These are phyloP conservation scores for Drosophila suzukii DNA, from an alignment of 1,140 invertebrate genomes.

Conservation along the genomic window DNA sequence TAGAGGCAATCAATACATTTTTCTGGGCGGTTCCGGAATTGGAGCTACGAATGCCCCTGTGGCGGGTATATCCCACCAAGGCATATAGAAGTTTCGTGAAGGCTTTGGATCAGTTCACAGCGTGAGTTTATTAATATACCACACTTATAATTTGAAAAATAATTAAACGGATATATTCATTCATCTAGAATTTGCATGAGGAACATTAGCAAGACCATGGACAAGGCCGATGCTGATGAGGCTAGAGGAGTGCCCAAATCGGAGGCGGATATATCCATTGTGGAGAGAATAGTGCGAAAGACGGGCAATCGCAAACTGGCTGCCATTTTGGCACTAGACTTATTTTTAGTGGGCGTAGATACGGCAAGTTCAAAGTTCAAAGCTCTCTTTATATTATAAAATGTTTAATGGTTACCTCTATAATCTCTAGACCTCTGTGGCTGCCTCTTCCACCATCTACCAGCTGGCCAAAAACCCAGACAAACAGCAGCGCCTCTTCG, in stretches of 20 bases:
- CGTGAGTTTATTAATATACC: slow-evolving; percentile 85
- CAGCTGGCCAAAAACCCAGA: slow-evolving; percentile 91
- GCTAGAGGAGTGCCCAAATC: slow-evolving; percentile 70
- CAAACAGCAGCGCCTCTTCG: slow-evolving; percentile 89
- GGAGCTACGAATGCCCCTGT: slow-evolving; percentile 92
- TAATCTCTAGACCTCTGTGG: slow-evolving; percentile 89
- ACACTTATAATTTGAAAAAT: background rate
- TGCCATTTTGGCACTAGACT: slow-evolving; percentile 91
- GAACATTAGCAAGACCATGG: slow-evolving; percentile 86
- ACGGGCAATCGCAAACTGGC: slow-evolving; percentile 89
- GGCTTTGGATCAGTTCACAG: slow-evolving; percentile 89
- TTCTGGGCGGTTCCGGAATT: slow-evolving; percentile 92
- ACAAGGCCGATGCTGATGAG: slow-evolving; percentile 84
- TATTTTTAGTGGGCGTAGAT: slow-evolving; percentile 94
- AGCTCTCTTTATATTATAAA: background rate
- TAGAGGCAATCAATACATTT: slow-evolving; percentile 91
- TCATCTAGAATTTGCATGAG: slow-evolving; percentile 87
- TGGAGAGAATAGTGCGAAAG: slow-evolving; percentile 87
- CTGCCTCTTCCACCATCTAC: slow-evolving; percentile 91
- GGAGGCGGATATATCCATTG: slow-evolving; percentile 86
- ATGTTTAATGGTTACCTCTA: background rate
- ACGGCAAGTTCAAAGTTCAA: slow-evolving; percentile 87
- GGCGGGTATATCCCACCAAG: slow-evolving; percentile 91
- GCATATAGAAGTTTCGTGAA: slow-evolving; percentile 90
- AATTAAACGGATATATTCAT: background rate